Evolutionary conservation across 1,140 invertebrate genomes (phyloP).

Genomic region (Sitophilus oryzae): DNA sequence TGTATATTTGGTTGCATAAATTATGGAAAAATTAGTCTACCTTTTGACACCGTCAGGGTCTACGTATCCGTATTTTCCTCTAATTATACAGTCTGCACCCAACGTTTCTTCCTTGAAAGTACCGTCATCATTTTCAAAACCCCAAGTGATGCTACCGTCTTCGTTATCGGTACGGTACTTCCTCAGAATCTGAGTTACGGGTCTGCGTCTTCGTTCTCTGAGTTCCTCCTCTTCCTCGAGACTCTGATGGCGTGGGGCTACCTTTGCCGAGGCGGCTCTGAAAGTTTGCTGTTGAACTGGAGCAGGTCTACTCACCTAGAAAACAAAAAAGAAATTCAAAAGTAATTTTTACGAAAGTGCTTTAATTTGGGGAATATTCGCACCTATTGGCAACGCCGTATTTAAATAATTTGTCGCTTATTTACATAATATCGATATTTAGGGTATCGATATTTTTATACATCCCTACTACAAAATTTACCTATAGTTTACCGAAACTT

Average conservation of each 20-base stretch:
- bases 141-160: constrained; percentile 80
- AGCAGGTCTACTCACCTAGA: constrained; percentile 9
- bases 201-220: constrained; percentile 27
- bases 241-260: constrained; percentile 8
- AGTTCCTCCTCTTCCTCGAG: constrained; percentile 27
- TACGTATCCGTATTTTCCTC: constrained; percentile 76
- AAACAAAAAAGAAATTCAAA: neutral
- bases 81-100: constrained; percentile 70
- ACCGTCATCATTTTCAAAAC: constrained; percentile 77
- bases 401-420: no score
- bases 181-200: constrained; percentile 64
- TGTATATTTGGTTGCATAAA: no score
- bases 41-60: constrained; percentile 64
- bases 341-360: no score
- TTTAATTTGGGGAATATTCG: neutral
- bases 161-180: constrained; percentile 73
- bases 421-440: no score
- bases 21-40: no score
- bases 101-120: constrained; percentile 76
- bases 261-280: constrained; percentile 7
- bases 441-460: no score
- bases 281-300: constrained; percentile 11
- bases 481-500: no score
- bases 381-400: neutral
- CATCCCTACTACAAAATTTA: no score